These are phyloP conservation scores for Neoaliturus tenellus DNA, from an alignment of 2,888 invertebrate genomes.

Conservation along the genomic window DNA sequence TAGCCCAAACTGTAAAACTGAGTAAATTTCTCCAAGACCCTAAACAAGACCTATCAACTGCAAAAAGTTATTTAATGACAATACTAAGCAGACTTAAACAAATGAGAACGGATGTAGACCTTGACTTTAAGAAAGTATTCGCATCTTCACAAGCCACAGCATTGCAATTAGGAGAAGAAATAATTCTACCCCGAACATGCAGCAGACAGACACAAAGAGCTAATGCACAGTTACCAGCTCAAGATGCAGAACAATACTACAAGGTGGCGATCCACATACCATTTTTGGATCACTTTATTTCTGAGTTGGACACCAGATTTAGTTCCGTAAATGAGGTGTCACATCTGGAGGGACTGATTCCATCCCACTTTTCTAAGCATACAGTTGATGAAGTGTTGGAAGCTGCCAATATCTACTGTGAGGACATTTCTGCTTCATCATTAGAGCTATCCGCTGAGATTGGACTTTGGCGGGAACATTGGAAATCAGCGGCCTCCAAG, in stretches of 20 bases:
- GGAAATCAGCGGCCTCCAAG: constrained; percentile 2
- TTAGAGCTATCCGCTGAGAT: constrained; percentile 15
- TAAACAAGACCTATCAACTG: constrained; percentile 51
- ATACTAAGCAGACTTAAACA: constrained; percentile 14
- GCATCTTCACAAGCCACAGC: constrained; percentile 29
- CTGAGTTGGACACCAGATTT: no score
- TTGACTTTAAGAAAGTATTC: constrained; percentile 15
- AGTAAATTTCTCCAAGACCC: constrained; percentile 45
- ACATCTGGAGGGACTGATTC: no score
- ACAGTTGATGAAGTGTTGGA: no score
- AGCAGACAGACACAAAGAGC: constrained; percentile 31
- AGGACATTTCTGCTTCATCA: not conserved
- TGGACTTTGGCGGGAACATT: constrained; percentile 24
- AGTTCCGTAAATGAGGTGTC: no score
- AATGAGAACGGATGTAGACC: constrained; percentile 19
- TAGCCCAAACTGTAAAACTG: constrained; percentile 49
- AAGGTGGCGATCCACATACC: no score
- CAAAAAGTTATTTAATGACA: not conserved
- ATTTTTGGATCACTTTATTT: no score
- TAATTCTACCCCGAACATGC: constrained; percentile 38
- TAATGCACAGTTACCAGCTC: constrained; percentile 14
- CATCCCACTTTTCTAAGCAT: no score
- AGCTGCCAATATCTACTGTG: no score
- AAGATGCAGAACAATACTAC: not conserved
- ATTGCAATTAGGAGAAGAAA: constrained; percentile 35